A percentile compares a stretch with the other conserved stretches of the same genome.
Conservation (phyloP, 2,888 invertebrate genomes). For the Neoaliturus tenellus region DNA sequence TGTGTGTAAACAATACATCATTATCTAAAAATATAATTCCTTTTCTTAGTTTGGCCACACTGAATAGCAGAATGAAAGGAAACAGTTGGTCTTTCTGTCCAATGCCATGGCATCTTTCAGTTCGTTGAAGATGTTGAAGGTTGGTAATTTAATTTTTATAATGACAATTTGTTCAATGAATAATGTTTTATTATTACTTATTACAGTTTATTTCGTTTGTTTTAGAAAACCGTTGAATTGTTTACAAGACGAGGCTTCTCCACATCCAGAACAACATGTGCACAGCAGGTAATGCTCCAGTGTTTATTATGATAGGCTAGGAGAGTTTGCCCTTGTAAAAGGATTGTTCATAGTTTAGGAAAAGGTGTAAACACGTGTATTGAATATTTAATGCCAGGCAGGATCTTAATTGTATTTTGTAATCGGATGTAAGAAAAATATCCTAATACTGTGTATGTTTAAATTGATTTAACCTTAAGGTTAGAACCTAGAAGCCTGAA, state of each 20-base stretch:
- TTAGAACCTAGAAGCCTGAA: too few relatives aligned
- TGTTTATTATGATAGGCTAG: conserved; percentile 1
- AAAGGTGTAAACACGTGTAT: too few relatives aligned
- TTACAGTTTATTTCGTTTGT: neutral
- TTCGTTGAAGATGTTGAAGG: conserved; percentile 34
- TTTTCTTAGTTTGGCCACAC: neutral
- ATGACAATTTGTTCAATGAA: neutral
- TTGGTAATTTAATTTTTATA: neutral
- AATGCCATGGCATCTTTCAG: conserved; percentile 44
- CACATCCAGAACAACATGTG: conserved; percentile 72
- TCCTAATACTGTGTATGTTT: too few relatives aligned
- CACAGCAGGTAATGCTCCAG: conserved; percentile 65
- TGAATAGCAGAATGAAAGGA: neutral
- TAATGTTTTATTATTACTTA: neutral
- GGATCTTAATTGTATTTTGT: too few relatives aligned
- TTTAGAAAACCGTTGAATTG: conserved; percentile 69
- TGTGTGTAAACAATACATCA: too few relatives aligned
- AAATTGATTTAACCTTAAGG: too few relatives aligned
- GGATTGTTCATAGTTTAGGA: neutral
- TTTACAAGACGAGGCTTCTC: conserved; percentile 75
- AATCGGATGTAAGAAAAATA: too few relatives aligned
- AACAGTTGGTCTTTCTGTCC: conserved; percentile 9
- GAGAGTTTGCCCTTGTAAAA: conserved; percentile 19
- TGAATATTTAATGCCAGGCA: too few relatives aligned
- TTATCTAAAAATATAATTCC: too few relatives aligned